These are phyloP conservation scores for Euphonia xanthogaster DNA, from an alignment of 2,797 vertebrate genomes.

Conservation along the genomic window DNA sequence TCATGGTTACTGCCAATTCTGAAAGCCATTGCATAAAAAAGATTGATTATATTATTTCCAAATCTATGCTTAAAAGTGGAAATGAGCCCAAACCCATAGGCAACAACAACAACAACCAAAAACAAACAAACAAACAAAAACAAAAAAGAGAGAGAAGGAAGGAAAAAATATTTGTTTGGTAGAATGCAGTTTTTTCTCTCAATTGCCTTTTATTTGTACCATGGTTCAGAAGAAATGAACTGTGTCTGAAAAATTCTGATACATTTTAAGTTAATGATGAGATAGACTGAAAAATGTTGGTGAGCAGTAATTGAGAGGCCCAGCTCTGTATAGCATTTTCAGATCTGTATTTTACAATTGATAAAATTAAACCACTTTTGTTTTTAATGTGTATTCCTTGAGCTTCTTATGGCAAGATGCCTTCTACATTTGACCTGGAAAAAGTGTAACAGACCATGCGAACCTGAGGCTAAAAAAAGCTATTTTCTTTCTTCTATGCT, in stretches of 20 bases:
- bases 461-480: neutral
- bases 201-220: neutral
- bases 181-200: neutral
- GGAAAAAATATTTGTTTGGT: neutral
- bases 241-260: neutral
- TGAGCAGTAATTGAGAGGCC: neutral
- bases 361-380: neutral
- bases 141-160: accelerated
- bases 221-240: neutral
- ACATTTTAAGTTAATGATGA: neutral
- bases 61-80: neutral
- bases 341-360: neutral
- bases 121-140: neutral
- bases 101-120: neutral
- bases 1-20: neutral
- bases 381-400: neutral
- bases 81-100: neutral
- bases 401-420: neutral
- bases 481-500: neutral
- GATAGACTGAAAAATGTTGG: neutral
- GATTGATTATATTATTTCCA: neutral
- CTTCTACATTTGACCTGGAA: neutral
- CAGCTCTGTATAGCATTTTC: neutral
- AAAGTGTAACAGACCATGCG: neutral
- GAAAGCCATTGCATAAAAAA: neutral